Conservation (phyloP, 2,113 vertebrate genomes). For the Salminus brasiliensis region DNA sequence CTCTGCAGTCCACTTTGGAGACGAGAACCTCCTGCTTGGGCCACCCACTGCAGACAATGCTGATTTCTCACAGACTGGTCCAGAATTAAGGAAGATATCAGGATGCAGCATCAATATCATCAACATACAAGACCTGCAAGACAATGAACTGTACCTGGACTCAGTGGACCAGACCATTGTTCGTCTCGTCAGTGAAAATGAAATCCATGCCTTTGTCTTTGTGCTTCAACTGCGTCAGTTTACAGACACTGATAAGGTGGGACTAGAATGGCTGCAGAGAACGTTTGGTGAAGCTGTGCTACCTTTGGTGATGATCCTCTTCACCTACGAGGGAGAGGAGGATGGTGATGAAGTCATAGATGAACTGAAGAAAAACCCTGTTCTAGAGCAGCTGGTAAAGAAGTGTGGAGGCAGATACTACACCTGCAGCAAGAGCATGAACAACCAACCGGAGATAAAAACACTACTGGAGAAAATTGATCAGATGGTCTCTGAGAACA, state of each 20-base stretch:
- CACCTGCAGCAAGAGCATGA: constrained; percentile 35
- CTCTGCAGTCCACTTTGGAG: constrained; percentile 27
- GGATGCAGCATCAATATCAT: background rate
- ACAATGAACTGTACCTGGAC: background rate
- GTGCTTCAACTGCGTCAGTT: constrained; percentile 23
- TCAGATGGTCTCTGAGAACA: constrained; percentile 9
- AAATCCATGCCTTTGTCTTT: constrained; percentile 42
- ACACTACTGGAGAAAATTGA: background rate
- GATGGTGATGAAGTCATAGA: constrained; percentile 30
- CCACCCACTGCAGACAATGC: background rate
- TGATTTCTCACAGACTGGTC: background rate
- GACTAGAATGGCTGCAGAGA: constrained; percentile 33
- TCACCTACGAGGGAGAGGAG: constrained; percentile 38
- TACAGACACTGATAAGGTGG: constrained; percentile 38
- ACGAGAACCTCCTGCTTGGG: constrained; percentile 34
- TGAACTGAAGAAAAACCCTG: background rate
- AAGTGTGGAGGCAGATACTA: constrained; percentile 30
- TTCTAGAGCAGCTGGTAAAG: constrained; percentile 10
- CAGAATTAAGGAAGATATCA: background rate
- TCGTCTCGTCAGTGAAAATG: constrained; percentile 25
- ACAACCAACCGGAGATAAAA: background rate
- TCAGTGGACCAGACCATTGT: background rate
- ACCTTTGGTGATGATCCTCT: constrained; percentile 38
- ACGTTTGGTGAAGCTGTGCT: constrained; percentile 31
- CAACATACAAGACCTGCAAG: constrained; percentile 36